Base-by-base conservation (phyloP, 92 coral and sea anemone genomes). In the Zoanthus sansibaricus region DNA sequence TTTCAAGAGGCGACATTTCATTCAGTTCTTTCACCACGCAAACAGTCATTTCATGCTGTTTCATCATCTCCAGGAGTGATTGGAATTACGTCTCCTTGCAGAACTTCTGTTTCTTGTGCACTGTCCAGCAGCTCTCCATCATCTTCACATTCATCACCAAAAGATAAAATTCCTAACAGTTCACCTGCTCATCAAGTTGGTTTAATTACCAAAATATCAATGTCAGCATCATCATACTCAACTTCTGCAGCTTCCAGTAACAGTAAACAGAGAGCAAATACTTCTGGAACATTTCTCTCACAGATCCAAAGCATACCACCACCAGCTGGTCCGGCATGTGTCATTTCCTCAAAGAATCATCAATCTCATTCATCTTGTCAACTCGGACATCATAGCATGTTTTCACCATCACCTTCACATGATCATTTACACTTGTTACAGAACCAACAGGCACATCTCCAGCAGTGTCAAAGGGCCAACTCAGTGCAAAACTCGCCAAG, bases 71-170 rank as follows among this genome's bases (percentile, higher is more conserved):
- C 74, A 45, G 13, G 75, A 21, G 73, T 52, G 25, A 30, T 80
- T 46, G 85, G 85, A 64, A 5, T 80, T 6, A 46, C 85, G 18
- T 80, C 85, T 33, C 84, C 84, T 45, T 59, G 83, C 46, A 44
- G 54, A 69, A 76, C 82, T 76, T 71, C 83, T 55, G 69, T 49
- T 7, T 9, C 54, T 56, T 59, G 10, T 33, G 44, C 73, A 1
- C 55, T 51, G 21, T 80, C 84, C 17, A 66, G 58, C 20, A 48
- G 45, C 73, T 79, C 85, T 12, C 20, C 85, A 0, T 46, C 73
- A 14, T 66, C 85, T 0, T 64, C 74, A 21, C 75, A 64, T 0
- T 66, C 84, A 7, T 79, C 85, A 3, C 85, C 75, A 64, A 56
- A 80, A 68, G 75, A 66, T 15, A 80, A 61, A 66, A 54, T 13